Evolutionary conservation across 1,140 invertebrate species (phyloP).

Genomic region (Ephestia elutella): DNA sequence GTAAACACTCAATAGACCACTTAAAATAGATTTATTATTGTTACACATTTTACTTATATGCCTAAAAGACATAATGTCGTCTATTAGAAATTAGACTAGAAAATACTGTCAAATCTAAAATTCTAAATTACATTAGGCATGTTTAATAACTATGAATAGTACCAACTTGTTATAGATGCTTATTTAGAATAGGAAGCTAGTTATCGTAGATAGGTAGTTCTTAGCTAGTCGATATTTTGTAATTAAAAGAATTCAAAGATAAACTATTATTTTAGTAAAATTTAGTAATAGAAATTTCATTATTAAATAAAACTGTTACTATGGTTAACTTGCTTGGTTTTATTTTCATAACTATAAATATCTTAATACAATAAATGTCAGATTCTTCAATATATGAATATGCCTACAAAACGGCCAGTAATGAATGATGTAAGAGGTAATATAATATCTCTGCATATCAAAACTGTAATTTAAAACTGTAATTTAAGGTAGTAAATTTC

Average conservation of each 20-base stretch:
- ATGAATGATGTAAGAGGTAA: no score
- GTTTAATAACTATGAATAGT: neutral
- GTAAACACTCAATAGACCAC: slow-evolving; percentile 53
- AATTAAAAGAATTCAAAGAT: slow-evolving; percentile 16
- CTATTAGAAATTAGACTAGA: neutral
- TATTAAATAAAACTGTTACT: slow-evolving; percentile 43
- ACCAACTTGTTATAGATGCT: slow-evolving; percentile 31
- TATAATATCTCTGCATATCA: no score
- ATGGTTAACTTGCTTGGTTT: slow-evolving; percentile 20
- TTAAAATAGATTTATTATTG: slow-evolving; percentile 30
- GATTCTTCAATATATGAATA: no score
- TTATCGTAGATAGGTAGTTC: slow-evolving; percentile 15
- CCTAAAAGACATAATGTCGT: neutral
- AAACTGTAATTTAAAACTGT: no score
- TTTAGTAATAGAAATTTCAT: slow-evolving; percentile 22
- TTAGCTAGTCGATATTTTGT: slow-evolving; percentile 13
- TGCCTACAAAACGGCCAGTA: no score
- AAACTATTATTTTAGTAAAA: slow-evolving; percentile 20
- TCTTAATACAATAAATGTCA: no score
- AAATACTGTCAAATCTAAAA: slow-evolving; percentile 16
- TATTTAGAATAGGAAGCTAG: slow-evolving; percentile 22
- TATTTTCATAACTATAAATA: slow-evolving; percentile 3
- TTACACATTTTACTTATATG: neutral
- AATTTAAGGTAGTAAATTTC: no score
- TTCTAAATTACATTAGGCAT: slow-evolving; percentile 28